phyloP scores from a whole-genome alignment of 2,113 vertebrate genomes.

The Onychostruthus taczanowskii region DNA sequence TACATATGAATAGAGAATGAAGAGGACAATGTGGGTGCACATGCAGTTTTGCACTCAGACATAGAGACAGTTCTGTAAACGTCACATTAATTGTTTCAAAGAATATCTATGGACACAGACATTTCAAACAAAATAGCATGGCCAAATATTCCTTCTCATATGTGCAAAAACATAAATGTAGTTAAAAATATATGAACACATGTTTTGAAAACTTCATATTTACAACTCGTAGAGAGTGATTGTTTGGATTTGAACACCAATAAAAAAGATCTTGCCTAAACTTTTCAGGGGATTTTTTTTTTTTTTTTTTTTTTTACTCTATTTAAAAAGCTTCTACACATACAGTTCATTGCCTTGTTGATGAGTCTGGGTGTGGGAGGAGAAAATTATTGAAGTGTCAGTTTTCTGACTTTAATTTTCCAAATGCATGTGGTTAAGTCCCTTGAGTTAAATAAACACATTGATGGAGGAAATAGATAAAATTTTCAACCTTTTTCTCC shows the following conservation, averaged over 20 bases:
- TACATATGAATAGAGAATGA: neutral
- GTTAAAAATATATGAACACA: neutral
- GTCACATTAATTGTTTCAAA: neutral
- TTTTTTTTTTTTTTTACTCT: neutral
- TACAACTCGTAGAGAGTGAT: neutral
- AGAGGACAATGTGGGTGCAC: neutral
- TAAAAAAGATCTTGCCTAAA: neutral
- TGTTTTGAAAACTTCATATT: neutral
- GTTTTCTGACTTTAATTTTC: slow-evolving; percentile 41
- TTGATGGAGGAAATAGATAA: slow-evolving; percentile 24
- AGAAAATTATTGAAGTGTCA: slow-evolving; percentile 22
- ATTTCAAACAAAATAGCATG: neutral
- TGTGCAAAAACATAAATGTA: neutral
- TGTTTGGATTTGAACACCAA: neutral
- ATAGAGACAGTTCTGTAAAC: neutral
- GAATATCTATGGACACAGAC: neutral
- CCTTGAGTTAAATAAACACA: slow-evolving; percentile 12
- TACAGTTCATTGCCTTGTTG: neutral
- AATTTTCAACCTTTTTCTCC: neutral
- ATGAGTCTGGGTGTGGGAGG: neutral
- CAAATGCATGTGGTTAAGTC: slow-evolving; percentile 15
- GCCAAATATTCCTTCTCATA: neutral
- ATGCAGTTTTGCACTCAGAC: neutral
- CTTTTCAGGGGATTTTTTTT: neutral
- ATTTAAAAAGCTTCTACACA: neutral